These are phyloP conservation scores for Noctua pronuba DNA, from an alignment of 2,888 invertebrate species.

Conservation along the genomic window DNA sequence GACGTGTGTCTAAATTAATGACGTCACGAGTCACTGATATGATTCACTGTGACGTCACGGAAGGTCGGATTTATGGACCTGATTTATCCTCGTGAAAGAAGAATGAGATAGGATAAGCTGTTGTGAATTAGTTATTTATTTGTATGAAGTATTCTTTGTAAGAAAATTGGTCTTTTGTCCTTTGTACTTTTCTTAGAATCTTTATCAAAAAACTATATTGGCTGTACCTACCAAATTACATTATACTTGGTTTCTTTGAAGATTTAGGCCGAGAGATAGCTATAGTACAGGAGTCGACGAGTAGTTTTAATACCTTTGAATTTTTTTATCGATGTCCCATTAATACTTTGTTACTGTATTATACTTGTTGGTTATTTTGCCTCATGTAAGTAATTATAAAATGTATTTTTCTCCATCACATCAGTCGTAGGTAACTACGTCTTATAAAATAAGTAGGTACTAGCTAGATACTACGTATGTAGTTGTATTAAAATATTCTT, in stretches of 20 bases:
- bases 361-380: too few species aligned
- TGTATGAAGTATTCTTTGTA: background rate
- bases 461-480: too few species aligned
- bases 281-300: too few species aligned
- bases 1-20: constrained; percentile 78
- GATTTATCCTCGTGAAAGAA: constrained; percentile 74
- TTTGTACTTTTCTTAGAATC: background rate
- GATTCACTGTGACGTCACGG: constrained; percentile 75
- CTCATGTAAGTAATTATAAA: too few species aligned
- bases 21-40: constrained; percentile 78
- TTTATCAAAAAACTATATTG: background rate
- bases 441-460: too few species aligned
- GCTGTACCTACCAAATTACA: background rate
- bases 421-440: too few species aligned
- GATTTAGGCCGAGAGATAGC: background rate
- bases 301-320: too few species aligned
- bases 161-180: background rate
- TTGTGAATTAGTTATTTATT: constrained; percentile 33
- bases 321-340: too few species aligned
- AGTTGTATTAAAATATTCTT: too few species aligned
- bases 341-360: too few species aligned
- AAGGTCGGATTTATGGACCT: constrained; percentile 70
- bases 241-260: background rate
- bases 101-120: constrained; percentile 51
- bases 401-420: too few species aligned